Evolutionary conservation across 1,140 invertebrate species (phyloP).

Genomic region (Drosophila nikananu): DNA sequence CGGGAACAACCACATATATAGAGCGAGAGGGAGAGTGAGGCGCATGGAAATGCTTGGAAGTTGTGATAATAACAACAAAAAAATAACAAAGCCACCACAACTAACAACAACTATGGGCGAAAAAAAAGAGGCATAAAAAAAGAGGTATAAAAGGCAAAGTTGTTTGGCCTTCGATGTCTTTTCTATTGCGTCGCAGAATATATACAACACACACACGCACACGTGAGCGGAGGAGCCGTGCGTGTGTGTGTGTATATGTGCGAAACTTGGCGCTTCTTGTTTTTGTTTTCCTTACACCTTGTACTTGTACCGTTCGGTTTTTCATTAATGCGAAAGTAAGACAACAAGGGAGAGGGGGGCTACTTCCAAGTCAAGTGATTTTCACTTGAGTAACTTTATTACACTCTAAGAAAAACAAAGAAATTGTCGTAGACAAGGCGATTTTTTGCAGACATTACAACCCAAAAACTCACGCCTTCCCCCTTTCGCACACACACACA

Average conservation of each 20-base stretch:
- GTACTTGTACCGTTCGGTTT: constrained; percentile 34
- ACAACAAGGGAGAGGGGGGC: background rate
- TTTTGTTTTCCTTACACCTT: constrained; percentile 55
- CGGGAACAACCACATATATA: background rate
- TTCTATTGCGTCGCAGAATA: constrained; percentile 83
- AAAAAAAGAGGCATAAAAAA: constrained; percentile 28
- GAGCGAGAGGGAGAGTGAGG: constrained; percentile 5
- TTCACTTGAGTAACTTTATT: constrained; percentile 32
- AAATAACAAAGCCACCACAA: constrained; percentile 28
- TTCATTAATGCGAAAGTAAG: constrained; percentile 36
- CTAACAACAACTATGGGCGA: constrained; percentile 30
- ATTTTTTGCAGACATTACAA: constrained; percentile 34
- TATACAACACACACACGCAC: constrained; percentile 41
- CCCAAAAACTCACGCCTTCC: constrained; percentile 3
- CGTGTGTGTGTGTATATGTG: constrained; percentile 37
- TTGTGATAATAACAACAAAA: constrained; percentile 74
- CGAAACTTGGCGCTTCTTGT: constrained; percentile 55
- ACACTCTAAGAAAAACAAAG: constrained; percentile 9
- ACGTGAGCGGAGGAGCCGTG: no score
- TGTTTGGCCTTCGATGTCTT: constrained; percentile 83
- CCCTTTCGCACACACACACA: constrained; percentile 8
- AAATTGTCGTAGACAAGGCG: constrained; percentile 2
- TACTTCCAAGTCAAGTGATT: constrained; percentile 26
- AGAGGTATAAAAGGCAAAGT: constrained; percentile 72
- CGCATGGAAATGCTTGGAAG: constrained; percentile 41